Percentiles rank a stretch among this genome's conserved stretches.
phyloP scores from a whole-genome alignment of 2,888 invertebrate species.

The Limnephilus marmoratus region DNA sequence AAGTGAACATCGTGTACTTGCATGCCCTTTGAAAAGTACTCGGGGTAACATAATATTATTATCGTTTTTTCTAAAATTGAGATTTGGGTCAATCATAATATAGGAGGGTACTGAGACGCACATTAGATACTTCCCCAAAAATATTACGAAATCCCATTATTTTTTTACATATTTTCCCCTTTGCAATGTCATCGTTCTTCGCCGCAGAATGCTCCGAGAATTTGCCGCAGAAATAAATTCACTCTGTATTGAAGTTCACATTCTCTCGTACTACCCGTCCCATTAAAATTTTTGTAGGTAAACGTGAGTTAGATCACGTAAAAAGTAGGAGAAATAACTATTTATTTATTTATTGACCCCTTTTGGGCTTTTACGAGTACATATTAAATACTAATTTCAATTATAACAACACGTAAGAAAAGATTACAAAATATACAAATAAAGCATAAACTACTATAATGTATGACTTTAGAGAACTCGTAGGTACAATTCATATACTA shows the following conservation, averaged over 20 bases:
- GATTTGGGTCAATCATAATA: conserved; percentile 61
- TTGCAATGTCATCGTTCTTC: conserved; percentile 64
- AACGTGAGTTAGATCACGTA: background rate
- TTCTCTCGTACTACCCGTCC: background rate
- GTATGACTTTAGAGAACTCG: too few relatives aligned
- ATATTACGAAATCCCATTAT: conserved; percentile 64
- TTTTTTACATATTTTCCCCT: conserved; percentile 62
- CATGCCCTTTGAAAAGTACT: background rate
- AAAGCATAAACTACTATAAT: too few relatives aligned
- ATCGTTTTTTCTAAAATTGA: background rate
- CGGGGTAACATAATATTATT: background rate
- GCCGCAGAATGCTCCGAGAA: conserved; percentile 7
- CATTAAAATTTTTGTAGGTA: background rate
- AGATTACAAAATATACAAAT: too few relatives aligned
- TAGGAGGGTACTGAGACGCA: conserved; percentile 36
- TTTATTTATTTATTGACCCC: too few relatives aligned
- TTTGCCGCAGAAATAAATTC: conserved; percentile 14
- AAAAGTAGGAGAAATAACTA: background rate
- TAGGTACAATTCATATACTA: too few relatives aligned
- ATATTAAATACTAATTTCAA: too few relatives aligned
- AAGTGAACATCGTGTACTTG: background rate
- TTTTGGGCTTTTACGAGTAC: too few relatives aligned
- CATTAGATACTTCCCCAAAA: conserved; percentile 62
- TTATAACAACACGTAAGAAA: too few relatives aligned
- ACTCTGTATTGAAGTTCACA: background rate